phyloP scores from a whole-genome alignment of 1,140 invertebrate genomes.

The Nasonia longicornis region DNA sequence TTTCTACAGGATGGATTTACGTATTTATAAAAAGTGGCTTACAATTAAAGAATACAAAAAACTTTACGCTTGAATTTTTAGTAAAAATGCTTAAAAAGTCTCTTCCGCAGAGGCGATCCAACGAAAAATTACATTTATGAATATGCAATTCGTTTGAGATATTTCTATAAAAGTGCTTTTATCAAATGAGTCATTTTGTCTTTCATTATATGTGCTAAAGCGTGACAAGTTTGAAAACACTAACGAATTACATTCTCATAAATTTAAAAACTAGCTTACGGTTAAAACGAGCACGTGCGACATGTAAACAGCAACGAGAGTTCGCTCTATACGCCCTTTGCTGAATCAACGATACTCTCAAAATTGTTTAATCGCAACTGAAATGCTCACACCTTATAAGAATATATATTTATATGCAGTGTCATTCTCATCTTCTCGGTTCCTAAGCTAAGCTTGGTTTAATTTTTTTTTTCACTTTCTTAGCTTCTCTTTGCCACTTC shows the following conservation, averaged over 20 bases:
- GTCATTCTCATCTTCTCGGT: conserved; percentile 37
- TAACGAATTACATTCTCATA: conserved; percentile 43
- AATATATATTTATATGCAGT: conserved; percentile 46
- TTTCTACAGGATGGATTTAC: conserved; percentile 33
- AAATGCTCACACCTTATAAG: conserved; percentile 39
- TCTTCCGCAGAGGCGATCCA: conserved; percentile 45
- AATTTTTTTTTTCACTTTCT: neutral
- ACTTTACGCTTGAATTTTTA: conserved; percentile 4
- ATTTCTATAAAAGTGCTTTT: conserved; percentile 11
- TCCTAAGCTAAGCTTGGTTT: conserved; percentile 46
- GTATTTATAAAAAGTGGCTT: conserved; percentile 28
- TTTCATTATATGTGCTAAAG: conserved; percentile 36
- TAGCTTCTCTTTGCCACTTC: conserved; percentile 24
- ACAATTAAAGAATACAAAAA: conserved; percentile 37
- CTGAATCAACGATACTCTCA: conserved; percentile 14
- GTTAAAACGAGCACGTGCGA: conserved; percentile 25
- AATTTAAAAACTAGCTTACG: conserved; percentile 38
- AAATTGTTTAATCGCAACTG: conserved; percentile 23
- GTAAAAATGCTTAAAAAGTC: conserved; percentile 31
- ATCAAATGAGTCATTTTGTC: conserved; percentile 14
- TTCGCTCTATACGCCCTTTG: neutral
- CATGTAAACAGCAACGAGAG: conserved; percentile 31
- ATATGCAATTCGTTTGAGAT: conserved; percentile 23
- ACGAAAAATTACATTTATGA: conserved; percentile 35
- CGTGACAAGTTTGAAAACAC: conserved; percentile 37